A percentile compares a stretch with the other conserved stretches of the same genome.
Conservation (phyloP, 2,888 invertebrate genomes). For the Noctua janthina region DNA sequence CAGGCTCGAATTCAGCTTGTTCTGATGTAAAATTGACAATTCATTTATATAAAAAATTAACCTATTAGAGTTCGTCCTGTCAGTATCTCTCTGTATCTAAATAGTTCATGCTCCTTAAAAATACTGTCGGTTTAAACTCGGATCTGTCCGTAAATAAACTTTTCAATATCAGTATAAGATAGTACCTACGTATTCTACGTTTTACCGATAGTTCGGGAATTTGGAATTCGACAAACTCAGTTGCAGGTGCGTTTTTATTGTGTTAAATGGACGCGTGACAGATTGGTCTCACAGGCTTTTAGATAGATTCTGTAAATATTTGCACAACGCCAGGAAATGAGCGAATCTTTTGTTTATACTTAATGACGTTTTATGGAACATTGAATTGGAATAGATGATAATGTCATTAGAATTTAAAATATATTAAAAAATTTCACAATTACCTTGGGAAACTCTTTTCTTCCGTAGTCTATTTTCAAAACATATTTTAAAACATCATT, state of each 20-base stretch:
- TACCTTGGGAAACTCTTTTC: background rate
- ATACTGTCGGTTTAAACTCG: background rate
- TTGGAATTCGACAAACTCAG: conserved; percentile 26
- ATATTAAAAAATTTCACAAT: background rate
- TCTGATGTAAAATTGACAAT: too few species aligned
- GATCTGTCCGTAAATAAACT: conserved; percentile 13
- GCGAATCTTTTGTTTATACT: background rate
- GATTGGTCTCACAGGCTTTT: conserved; percentile 21
- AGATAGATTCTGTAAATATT: background rate
- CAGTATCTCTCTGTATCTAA: background rate
- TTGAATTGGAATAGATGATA: background rate
- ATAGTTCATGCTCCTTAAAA: background rate
- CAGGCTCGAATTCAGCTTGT: too few species aligned
- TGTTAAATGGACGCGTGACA: conserved; percentile 39
- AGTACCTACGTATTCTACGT: conserved; percentile 6
- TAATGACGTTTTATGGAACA: background rate
- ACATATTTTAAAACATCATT: too few species aligned
- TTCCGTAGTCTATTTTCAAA: background rate
- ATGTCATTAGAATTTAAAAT: background rate
- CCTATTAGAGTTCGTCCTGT: too few species aligned
- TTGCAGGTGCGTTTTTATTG: conserved; percentile 37
- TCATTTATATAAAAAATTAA: background rate
- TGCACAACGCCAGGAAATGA: background rate
- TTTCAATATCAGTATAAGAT: conserved; percentile 16
- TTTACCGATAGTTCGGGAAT: conserved; percentile 28